Evolutionary conservation across 2,888 invertebrate genomes (phyloP), one percentile per base, ranked within the genome.

Genomic region (Anthrax anthrax): DNA sequence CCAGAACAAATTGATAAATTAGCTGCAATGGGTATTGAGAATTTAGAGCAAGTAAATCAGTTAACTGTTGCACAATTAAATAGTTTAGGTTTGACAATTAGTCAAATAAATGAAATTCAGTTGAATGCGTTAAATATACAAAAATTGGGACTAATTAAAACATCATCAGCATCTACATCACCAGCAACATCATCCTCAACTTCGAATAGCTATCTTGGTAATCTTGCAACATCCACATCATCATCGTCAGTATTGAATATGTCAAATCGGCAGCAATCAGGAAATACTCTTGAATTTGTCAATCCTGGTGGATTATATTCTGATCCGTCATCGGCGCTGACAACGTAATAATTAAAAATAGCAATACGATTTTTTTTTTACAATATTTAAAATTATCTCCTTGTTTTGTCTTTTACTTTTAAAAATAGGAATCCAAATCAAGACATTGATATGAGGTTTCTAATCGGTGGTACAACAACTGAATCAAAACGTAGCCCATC

Each of bases 71-170:
- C 74, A 34, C 77, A 77, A 55, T 59, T 78, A 40, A 76, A 75
- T 58, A 73, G 72, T 56, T 72, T 76, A 54, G 78, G 78, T 14
- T 65, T 78, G 44, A 75, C 76, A 5, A 62, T 77, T 47, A 69
- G 70, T 55, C 77, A 78, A 62, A 75, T 78, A 43, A 72, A 73
- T 32, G 77, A 77, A 59, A 76, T 78, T 53, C 78, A 78, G 57
- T 61, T 75, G 47, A 78, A 75, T 61, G 76, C 77, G 10, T 71
- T 74, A 65, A 74, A 71, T 55, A 75, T 75, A 58, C 72, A 73
- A 58, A 74, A 74, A 56, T 60, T 73, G 56, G 74, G 74, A 45
- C 64, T 73, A 8, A 48, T 47, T 32, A 47, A 48, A 23, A n/a
- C 42, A 16, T 17, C 37, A 16, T 17, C 6, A 18, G 3, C 10